Evolutionary conservation across 2,113 vertebrate genomes (phyloP).

Genomic region (Ammospiza nelsoni): DNA sequence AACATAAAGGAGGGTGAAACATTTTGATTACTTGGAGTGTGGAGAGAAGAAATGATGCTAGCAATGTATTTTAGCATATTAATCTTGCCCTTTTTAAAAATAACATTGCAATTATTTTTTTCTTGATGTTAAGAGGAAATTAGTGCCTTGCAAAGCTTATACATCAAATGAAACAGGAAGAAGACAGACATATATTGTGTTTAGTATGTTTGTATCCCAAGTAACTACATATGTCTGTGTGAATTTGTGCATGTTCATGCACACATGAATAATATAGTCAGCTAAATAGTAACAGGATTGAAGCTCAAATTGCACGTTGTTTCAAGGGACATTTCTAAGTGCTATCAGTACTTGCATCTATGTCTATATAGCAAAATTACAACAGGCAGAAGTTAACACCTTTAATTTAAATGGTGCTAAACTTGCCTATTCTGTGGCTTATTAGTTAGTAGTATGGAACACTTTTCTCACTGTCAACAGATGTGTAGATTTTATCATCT

Average conservation of each 20-base stretch:
- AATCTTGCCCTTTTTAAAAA: neutral
- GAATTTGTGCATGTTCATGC: neutral
- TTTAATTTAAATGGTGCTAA: neutral
- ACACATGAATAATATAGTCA: neutral
- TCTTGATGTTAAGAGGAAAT: neutral
- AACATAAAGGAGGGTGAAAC: constrained; percentile 36
- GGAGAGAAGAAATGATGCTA: neutral
- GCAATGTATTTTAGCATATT: constrained; percentile 3
- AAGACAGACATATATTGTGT: neutral
- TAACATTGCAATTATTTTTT: neutral
- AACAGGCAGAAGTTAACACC: neutral
- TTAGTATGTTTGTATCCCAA: neutral
- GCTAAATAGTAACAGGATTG: neutral
- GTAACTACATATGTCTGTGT: neutral
- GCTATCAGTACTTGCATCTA: neutral
- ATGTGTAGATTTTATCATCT: neutral
- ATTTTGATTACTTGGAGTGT: neutral
- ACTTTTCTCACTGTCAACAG: neutral
- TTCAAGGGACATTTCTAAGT: neutral
- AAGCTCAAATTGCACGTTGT: neutral
- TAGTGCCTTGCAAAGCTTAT: neutral
- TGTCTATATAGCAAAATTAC: neutral
- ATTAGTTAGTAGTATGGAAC: no score
- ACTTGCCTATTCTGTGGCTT: neutral
- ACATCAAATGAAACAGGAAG: neutral